Evolutionary conservation across 2,888 invertebrate species (phyloP), one percentile per base, ranked within the genome.

Genomic region (Branchellion lobata): DNA sequence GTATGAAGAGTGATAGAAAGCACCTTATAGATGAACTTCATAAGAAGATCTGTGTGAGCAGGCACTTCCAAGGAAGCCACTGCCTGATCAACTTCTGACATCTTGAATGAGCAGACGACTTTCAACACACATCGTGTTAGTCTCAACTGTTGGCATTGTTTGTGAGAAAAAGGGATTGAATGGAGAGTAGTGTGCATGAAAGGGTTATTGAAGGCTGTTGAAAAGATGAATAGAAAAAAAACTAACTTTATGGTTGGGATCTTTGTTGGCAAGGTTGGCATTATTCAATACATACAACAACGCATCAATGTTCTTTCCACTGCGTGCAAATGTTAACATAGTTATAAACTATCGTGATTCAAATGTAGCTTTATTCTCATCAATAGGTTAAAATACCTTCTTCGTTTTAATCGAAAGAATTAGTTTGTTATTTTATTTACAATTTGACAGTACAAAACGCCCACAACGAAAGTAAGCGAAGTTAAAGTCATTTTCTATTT

Each of bases 41-140:
- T 97, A 79, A 98, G 90, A 76, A 94, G 91, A 88, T 98, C 97
- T 5, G 65, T 65, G 80, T 95, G 89, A 83, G 93, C 90, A 86
- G 95, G 94, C 76, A 90, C 89, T 83, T 93, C 92, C 81, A 97
- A 88, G 47, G 91, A 90, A 83, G 92, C 91, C 76, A 97, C 92
- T 11, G 93, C 93, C 84, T 93, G 93, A 87, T 97, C 97, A 85
- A 98, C 96, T 89, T 97, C 96, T 61, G 92, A 93, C 47, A 93
- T 91, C 88, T 96, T 96, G 85, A 97, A 94, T 68, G 94, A 92
- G 84, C 95, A 90, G 81, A 98, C 89, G n/a, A 97, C 96, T 88
- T 93, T 92, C 83, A 95, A 89, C 3, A 94, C 93, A 79, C 96
- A 88, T 85, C 92, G 92, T 83, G 94, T 89, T 81, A 95, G 94